phyloP scores from a whole-genome alignment of 2,888 invertebrate genomes.

The Elysia crispata region DNA sequence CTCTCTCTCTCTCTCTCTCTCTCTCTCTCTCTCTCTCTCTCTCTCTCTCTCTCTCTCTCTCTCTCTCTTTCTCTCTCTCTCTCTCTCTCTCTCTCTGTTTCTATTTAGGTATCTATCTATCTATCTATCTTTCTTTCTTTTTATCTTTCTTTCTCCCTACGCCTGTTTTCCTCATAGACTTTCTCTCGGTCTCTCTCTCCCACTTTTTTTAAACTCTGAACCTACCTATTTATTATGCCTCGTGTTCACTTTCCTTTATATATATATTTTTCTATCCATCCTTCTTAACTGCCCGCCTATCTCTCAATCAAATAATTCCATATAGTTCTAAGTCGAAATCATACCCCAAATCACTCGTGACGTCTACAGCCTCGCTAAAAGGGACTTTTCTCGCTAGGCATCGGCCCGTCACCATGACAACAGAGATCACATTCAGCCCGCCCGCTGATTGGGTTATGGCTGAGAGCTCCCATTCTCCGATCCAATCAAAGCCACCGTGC shows the following conservation, averaged over 20 bases:
- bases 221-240: no score
- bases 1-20: conserved; percentile 24
- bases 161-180: no score
- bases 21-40: neutral
- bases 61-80: neutral
- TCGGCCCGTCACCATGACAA: conserved; percentile 36
- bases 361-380: no score
- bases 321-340: neutral
- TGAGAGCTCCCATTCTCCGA: conserved; percentile 6
- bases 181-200: neutral
- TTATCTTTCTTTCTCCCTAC: neutral
- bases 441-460: conserved; percentile 42
- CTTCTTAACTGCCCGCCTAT: neutral
- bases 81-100: neutral
- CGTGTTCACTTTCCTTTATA: neutral
- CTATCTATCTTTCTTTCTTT: no score
- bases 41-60: neutral
- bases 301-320: no score
- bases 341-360: no score
- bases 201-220: no score
- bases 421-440: conserved; percentile 33
- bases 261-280: conserved; percentile 9
- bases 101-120: no score
- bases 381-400: neutral
- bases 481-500: conserved; percentile 28